Percentiles rank a stretch among this genome's conserved stretches.
phyloP scores from a whole-genome alignment of 2,113 vertebrate genomes.

The Marcusenius ussheri region DNA sequence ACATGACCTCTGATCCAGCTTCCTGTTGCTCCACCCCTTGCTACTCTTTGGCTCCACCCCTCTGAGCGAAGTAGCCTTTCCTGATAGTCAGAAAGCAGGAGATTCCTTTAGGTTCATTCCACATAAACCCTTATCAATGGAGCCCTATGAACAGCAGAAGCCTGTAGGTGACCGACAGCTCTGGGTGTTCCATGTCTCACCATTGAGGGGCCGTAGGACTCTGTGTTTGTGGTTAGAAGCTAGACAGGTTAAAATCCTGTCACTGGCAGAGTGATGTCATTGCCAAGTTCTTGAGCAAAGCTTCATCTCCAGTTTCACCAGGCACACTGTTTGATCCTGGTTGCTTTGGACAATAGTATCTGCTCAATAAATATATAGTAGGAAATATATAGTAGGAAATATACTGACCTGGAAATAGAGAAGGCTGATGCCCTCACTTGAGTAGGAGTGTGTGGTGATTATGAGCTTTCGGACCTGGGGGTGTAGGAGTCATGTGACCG shows the following conservation, averaged over 20 bases:
- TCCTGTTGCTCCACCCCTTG: not conserved
- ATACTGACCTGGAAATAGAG: not conserved
- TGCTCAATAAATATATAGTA: not conserved
- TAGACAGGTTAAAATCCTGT: not conserved
- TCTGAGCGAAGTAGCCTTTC: not conserved
- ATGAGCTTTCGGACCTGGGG: not conserved
- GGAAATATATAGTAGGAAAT: not conserved
- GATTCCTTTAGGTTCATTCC: not conserved
- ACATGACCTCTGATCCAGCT: not conserved
- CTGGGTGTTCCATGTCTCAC: not conserved
- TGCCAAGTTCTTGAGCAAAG: not conserved
- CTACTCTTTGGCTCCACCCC: not conserved
- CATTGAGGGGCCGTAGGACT: not conserved
- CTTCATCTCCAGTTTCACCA: not conserved
- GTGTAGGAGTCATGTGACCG: not conserved
- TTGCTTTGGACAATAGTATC: not conserved
- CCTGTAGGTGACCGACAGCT: not conserved
- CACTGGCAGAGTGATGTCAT: not conserved
- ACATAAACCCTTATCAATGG: not conserved
- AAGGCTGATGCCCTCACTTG: not conserved
- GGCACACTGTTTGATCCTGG: not conserved
- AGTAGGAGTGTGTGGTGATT: not conserved
- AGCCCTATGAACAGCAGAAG: not conserved
- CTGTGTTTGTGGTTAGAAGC: not conserved
- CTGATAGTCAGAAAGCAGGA: not conserved